phyloP scores from a whole-genome alignment of 1,140 invertebrate species.

The Cephus cinctus region DNA sequence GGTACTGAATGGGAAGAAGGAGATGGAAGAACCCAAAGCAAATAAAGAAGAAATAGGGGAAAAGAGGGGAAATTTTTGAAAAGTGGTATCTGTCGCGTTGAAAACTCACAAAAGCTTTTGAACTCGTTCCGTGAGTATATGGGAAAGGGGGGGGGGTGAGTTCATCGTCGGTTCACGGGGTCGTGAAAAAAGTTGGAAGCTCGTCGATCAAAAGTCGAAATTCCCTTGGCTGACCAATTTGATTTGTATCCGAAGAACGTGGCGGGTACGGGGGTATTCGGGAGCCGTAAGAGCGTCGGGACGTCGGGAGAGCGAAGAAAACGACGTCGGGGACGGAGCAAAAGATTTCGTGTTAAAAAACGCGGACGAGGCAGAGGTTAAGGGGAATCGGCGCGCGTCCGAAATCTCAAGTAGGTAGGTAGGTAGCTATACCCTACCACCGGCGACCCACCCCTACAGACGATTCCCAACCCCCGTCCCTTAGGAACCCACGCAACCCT shows the following conservation, averaged over 20 bases:
- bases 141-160: conserved; percentile 1
- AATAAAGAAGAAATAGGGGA: conserved; percentile 20
- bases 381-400: conserved; percentile 41
- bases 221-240: conserved; percentile 36
- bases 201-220: conserved; percentile 34
- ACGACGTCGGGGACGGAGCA: conserved; percentile 1
- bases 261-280: too few species aligned
- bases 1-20: too few species aligned
- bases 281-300: too few species aligned
- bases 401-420: conserved; percentile 50
- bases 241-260: conserved; percentile 46
- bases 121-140: too few species aligned
- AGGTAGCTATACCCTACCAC: too few species aligned
- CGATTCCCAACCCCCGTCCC: too few species aligned
- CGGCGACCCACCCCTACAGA: too few species aligned
- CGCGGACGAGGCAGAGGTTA: conserved; percentile 50
- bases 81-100: too few species aligned
- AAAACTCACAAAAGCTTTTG: too few species aligned
- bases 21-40: too few species aligned
- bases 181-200: conserved; percentile 17
- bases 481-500: too few species aligned
- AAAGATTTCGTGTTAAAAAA: conserved; percentile 46
- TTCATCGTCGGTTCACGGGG: conserved; percentile 19
- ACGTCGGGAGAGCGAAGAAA: conserved; percentile 22
- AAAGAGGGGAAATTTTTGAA: background rate